phyloP scores from a whole-genome alignment of 2,888 invertebrate species.

The Tridacna gigas region DNA sequence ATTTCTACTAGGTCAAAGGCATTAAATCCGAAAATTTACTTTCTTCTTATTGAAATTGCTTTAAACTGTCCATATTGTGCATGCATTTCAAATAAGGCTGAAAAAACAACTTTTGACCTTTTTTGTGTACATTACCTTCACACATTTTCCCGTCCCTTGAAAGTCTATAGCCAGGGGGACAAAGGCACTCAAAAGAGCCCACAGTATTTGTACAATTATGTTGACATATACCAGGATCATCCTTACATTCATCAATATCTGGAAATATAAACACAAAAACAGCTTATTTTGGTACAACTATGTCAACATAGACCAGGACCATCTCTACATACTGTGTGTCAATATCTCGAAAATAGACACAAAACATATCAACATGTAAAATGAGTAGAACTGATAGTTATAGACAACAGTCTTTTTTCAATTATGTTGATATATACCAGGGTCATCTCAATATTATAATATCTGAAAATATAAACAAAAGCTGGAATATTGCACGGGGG shows the following conservation, averaged over 20 bases:
- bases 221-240: conserved; percentile 78
- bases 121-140: conserved; percentile 73
- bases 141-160: conserved; percentile 83
- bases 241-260: conserved; percentile 83
- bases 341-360: too few species aligned
- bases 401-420: conserved; percentile 77
- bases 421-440: conserved; percentile 81
- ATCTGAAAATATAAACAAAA: neutral
- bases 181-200: conserved; percentile 84
- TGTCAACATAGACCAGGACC: too few species aligned
- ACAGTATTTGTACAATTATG: conserved; percentile 83
- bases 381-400: neutral
- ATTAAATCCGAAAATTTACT: too few species aligned
- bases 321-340: too few species aligned
- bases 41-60: too few species aligned
- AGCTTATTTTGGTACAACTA: too few species aligned
- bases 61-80: too few species aligned
- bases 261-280: conserved; percentile 27
- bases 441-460: neutral
- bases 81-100: too few species aligned
- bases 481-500: too few species aligned
- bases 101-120: too few species aligned
- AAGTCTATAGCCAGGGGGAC: conserved; percentile 83
- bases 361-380: neutral
- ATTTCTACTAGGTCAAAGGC: too few species aligned